A percentile compares a stretch with the other conserved stretches of the same genome.
These are phyloP conservation scores for Incurvaria masculella DNA, from an alignment of 2,888 invertebrate genomes.

Conservation along the genomic window DNA sequence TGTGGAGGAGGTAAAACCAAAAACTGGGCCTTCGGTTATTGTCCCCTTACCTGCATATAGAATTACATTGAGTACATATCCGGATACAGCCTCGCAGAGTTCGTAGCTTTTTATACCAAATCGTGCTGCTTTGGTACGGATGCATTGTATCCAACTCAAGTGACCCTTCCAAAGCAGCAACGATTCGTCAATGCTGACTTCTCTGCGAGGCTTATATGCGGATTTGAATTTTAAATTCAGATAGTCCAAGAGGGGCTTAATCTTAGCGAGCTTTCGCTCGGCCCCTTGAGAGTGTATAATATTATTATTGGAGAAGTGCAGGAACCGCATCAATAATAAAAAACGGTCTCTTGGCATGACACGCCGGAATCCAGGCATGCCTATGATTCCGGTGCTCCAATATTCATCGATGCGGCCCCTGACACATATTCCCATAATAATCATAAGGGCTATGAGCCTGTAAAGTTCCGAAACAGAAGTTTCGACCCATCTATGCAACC, in stretches of 20 bases:
- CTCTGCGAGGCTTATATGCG: slow-evolving; percentile 2
- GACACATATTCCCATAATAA: slow-evolving; percentile 4
- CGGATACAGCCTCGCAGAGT: slow-evolving; percentile 7
- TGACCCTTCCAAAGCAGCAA: slow-evolving; percentile 16
- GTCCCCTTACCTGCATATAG: slow-evolving; percentile 8
- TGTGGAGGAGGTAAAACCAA: background rate
- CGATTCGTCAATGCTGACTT: slow-evolving; percentile 7
- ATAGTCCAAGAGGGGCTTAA: slow-evolving; percentile 6
- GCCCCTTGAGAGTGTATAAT: slow-evolving; percentile 3
- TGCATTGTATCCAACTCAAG: slow-evolving; percentile 8
- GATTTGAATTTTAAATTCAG: slow-evolving; percentile 7
- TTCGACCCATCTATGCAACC: slow-evolving; percentile 5
- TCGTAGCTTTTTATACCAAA: slow-evolving; percentile 10
- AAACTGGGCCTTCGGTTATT: background rate
- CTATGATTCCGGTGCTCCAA: slow-evolving; percentile 14
- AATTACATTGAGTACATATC: slow-evolving; percentile 7
- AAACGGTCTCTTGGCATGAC: slow-evolving; percentile 14
- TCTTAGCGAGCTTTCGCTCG: slow-evolving; percentile 5
- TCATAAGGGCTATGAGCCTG: slow-evolving; percentile 4
- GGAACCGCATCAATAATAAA: slow-evolving; percentile 11
- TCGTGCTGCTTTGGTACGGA: slow-evolving; percentile 17
- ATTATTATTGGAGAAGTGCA: slow-evolving; percentile 15
- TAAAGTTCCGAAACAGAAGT: slow-evolving; percentile 6
- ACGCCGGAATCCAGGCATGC: slow-evolving; percentile 14
- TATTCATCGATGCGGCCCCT: slow-evolving; percentile 14